Evolutionary conservation across 2,888 invertebrate genomes (phyloP).

Genomic region (Stenodera caucasica): DNA sequence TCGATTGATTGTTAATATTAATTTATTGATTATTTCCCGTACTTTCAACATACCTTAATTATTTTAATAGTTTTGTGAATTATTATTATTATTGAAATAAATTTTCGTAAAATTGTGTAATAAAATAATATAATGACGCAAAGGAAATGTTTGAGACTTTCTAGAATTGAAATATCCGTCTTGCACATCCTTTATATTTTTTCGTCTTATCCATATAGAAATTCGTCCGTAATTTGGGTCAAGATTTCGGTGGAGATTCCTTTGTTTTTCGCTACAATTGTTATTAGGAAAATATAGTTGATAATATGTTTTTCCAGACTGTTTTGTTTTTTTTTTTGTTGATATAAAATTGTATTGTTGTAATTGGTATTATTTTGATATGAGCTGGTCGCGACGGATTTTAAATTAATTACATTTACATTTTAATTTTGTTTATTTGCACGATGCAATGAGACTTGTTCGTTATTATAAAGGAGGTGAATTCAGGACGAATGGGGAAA

Average conservation of each 20-base stretch:
- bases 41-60: background rate
- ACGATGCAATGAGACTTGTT: constrained; percentile 2
- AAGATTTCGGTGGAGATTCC: background rate
- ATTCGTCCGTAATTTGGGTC: constrained; percentile 1
- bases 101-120: constrained; percentile 6
- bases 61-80: too few relatives aligned
- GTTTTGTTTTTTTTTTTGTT: background rate
- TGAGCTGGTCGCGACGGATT: constrained; percentile 7
- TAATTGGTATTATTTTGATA: background rate
- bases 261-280: background rate
- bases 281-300: background rate
- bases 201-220: constrained; percentile 1
- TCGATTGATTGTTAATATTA: background rate
- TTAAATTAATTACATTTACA: constrained; percentile 22
- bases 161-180: constrained; percentile 9
- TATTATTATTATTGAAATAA: background rate
- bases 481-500: too few relatives aligned
- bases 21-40: background rate
- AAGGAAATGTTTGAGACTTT: constrained; percentile 8
- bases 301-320: background rate
- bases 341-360: background rate
- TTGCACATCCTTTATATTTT: constrained; percentile 1
- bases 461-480: too few relatives aligned
- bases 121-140: constrained; percentile 2
- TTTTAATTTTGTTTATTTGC: constrained; percentile 14